Conservation (phyloP, 2,888 invertebrate species). For the Flexamia atlantica region DNA sequence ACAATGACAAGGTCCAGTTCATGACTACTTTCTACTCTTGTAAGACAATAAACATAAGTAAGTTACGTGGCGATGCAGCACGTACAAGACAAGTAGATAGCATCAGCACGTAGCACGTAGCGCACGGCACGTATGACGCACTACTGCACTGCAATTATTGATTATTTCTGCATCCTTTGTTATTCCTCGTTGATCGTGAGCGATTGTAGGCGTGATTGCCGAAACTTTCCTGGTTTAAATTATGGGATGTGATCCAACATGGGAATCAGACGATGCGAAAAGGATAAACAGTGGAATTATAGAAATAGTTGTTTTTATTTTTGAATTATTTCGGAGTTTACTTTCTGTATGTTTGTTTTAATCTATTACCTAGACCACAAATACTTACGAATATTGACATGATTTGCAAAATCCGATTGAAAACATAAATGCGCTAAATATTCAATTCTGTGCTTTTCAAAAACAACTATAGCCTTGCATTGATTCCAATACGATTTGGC, state of each 20-base stretch:
- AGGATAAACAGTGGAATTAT: too few species aligned
- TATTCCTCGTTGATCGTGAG: neutral
- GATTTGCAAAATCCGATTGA: too few species aligned
- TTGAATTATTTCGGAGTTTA: too few species aligned
- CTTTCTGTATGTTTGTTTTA: too few species aligned
- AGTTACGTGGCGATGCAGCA: neutral
- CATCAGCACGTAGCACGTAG: neutral
- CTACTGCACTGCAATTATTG: constrained; percentile 11
- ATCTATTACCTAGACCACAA: too few species aligned
- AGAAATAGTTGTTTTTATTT: too few species aligned
- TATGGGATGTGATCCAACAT: neutral
- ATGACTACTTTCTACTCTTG: neutral
- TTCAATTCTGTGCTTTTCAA: too few species aligned
- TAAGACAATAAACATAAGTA: neutral
- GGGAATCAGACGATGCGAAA: too few species aligned
- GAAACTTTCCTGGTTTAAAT: neutral
- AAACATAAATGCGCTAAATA: too few species aligned
- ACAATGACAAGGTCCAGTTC: neutral
- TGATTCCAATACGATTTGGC: too few species aligned
- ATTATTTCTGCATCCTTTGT: constrained; percentile 32
- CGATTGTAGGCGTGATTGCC: neutral
- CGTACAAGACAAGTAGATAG: neutral
- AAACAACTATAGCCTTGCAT: too few species aligned
- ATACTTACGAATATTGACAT: too few species aligned
- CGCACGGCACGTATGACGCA: neutral